phyloP scores from a whole-genome alignment of 2,888 invertebrate genomes.

The Polydrusus tereticollis region DNA sequence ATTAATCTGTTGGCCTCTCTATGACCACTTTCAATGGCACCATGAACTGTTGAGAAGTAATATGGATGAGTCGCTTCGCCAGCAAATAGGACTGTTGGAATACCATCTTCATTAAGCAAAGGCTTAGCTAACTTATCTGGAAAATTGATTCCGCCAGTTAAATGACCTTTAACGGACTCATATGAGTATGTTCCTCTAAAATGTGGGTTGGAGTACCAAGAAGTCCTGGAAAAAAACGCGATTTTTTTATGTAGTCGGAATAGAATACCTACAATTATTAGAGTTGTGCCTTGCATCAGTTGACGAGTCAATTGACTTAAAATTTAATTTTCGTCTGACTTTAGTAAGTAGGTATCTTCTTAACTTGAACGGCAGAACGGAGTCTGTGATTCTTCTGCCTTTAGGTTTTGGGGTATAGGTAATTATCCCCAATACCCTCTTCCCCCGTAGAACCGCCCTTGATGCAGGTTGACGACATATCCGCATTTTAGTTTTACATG shows the following conservation, averaged over 20 bases:
- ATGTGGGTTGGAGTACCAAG: conserved; percentile 55
- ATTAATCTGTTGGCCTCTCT: conserved; percentile 67
- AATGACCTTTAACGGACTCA: conserved; percentile 50
- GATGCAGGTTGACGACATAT: no score
- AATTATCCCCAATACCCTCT: no score
- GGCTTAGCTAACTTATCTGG: conserved; percentile 38
- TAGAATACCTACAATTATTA: no score
- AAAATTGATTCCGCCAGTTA: conserved; percentile 10
- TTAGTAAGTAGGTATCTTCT: no score
- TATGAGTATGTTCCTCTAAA: conserved; percentile 56
- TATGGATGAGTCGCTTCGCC: conserved; percentile 69
- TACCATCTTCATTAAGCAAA: conserved; percentile 12
- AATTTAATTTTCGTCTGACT: no score
- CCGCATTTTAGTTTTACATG: no score
- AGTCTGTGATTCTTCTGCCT: no score
- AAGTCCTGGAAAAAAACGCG: conserved; percentile 44
- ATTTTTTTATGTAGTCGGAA: background rate
- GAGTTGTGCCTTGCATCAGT: no score
- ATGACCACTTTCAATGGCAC: conserved; percentile 67
- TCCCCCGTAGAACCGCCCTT: no score
- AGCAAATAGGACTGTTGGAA: conserved; percentile 70
- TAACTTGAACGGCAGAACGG: no score
- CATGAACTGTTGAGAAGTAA: conserved; percentile 68
- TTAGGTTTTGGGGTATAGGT: no score
- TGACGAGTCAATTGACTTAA: no score